Evolutionary conservation across 2,797 vertebrate species (phyloP), one percentile per base, ranked within the genome.

Genomic region (Gymnoscopelus braueri): DNA sequence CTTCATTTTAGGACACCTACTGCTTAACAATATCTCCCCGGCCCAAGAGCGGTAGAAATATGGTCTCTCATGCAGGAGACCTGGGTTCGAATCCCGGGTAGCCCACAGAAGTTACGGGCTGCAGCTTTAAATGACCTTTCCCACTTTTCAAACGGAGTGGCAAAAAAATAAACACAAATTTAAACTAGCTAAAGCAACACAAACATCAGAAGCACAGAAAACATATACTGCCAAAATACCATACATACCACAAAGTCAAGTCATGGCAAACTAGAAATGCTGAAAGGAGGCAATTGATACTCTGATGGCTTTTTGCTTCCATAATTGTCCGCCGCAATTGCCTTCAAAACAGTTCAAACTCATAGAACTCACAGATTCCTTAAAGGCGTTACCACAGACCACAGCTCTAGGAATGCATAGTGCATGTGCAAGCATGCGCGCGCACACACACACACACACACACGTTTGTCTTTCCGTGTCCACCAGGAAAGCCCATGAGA

Each of bases 271-370:
- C 15, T 55, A 35, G 52, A 49, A 67, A 29, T 3, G 52, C 58
- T 77, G 52, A 89, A 83, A 80, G 76, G 63, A 53, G 51, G 51
- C 49, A 54, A 71, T 72, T 89, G 61, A 84, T 73, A 52, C 74
- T 72, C 55, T 23, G 65, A 65, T 10, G 39, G 39, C 58, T 26
- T 7, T 3, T 57, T 67, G 14, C 63, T 26, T 63, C 53, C 57
- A 50, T 75, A 86, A 89, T 84, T 63, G 73, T 63, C 61, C 35
- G 68, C 65, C 52, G 29, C 53, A 80, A 86, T 76, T 70, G 66
- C 63, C 63, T 74, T 78, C 69, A 71, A 82, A 84, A 85, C 59
- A 65, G 65, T 61, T 60, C 15, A 70, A 69, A 75, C 14, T 14
- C 39, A 50, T 59, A 69, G 61, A 64, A 50, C 67, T 63, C 3